Base-by-base conservation (phyloP, 2,113 vertebrate species). In the Osmerus mordax region DNA sequence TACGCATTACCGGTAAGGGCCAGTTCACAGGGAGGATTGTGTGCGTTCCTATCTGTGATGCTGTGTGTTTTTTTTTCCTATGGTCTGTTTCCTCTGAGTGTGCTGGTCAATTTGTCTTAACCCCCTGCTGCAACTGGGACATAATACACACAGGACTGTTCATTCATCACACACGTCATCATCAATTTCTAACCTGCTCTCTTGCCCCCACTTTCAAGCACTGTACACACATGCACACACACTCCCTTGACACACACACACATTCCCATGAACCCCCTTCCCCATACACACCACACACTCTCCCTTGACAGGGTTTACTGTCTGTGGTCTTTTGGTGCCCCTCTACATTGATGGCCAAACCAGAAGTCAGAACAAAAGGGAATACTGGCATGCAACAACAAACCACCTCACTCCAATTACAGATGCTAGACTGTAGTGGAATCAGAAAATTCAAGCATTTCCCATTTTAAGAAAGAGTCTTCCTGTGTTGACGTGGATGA, bases 181-280 rank as follows among this genome's bases (percentile, higher is more conserved):
- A 65, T 12, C 63, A 13, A 16, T 36, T 32, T 64, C 29, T 23
- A 16, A n/a, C 8, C 14, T 4, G 28, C 32, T 62, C 32, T 36
- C 32, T 23, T 29, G 4, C 14, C 8, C 62, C 29, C 15, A 64
- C 28, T 8, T 8, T 61, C 25, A 19, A 21, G 18, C 36, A 47
- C 51, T 65, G 65, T 67, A 70, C 16, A 64, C 72, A 77, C 69
- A 79, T 59, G 60, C 69, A 73, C 72, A 55, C 54, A 56, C 54
- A 18, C 16, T 18, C 54, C 14, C 54, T 18, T n/a, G n/a, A 56
- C 15, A 61, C 47, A 54, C 65, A 70, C 76, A 54, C 53, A 18
- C 60, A 72, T 36, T 36, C 32, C 32, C 4, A 5, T 36, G 32
- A 36, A 1, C 32, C 32, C 32, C 32, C 32, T 36, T 4, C 32